A percentile compares a stretch with the other conserved stretches of the same genome.
These are phyloP conservation scores for Orthosia gothica DNA, from an alignment of 2,888 invertebrate genomes.

Conservation along the genomic window DNA sequence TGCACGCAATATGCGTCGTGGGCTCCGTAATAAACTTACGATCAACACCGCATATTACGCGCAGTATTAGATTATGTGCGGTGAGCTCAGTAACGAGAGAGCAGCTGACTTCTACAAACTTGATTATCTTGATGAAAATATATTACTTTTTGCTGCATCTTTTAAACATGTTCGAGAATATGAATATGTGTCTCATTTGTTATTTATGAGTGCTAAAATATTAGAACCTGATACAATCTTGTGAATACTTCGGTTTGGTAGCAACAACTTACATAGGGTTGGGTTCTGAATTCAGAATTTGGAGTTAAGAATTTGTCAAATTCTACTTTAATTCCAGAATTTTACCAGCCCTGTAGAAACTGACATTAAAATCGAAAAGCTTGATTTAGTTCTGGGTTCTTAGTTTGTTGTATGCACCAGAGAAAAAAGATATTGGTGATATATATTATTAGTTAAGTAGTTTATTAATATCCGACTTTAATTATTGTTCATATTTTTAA, in stretches of 20 bases:
- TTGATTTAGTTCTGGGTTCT: no score
- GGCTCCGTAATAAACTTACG: slow-evolving; percentile 68
- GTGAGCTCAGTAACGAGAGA: slow-evolving; percentile 73
- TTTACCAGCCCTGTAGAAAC: no score
- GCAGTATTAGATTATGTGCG: slow-evolving; percentile 73
- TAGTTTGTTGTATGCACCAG: no score
- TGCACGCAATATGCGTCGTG: slow-evolving; percentile 28
- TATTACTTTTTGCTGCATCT: slow-evolving; percentile 71
- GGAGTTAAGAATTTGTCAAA: no score
- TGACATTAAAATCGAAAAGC: no score
- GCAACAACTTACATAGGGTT: background rate
- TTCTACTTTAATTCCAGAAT: no score
- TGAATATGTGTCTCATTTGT: slow-evolving; percentile 38
- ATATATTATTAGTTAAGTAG: no score
- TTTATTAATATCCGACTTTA: no score
- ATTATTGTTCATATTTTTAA: no score
- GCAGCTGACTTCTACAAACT: slow-evolving; percentile 72
- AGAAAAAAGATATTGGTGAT: no score
- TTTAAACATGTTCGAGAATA: slow-evolving; percentile 61
- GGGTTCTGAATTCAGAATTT: no score
- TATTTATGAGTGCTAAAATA: slow-evolving; percentile 29
- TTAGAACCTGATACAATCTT: background rate
- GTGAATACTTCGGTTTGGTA: background rate
- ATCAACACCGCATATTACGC: slow-evolving; percentile 69
- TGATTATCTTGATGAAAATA: slow-evolving; percentile 77